A percentile compares a stretch with the other conserved stretches of the same genome.
These are phyloP conservation scores for Cochlearius cochlearius DNA, from an alignment of 2,113 vertebrate genomes.

Conservation along the genomic window DNA sequence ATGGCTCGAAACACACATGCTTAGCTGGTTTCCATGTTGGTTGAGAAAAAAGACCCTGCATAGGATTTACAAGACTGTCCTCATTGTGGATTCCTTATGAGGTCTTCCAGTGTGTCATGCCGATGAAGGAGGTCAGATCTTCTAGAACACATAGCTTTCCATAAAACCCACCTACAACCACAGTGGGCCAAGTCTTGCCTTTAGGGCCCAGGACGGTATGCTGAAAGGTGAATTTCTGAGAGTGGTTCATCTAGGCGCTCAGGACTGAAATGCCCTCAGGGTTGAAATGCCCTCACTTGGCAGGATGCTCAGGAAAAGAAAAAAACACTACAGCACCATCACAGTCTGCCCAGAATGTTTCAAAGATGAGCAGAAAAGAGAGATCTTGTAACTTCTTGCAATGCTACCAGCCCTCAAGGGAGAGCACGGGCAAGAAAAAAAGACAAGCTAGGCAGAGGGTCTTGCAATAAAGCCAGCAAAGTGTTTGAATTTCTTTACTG, in stretches of 20 bases:
- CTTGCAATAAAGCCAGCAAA: background rate
- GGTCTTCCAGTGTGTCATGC: background rate
- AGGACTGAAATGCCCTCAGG: background rate
- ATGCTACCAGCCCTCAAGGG: background rate
- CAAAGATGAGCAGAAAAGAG: background rate
- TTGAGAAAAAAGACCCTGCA: background rate
- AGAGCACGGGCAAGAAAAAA: background rate
- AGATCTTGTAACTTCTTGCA: background rate
- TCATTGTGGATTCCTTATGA: background rate
- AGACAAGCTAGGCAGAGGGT: background rate
- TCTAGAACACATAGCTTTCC: background rate
- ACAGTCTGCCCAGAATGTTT: background rate
- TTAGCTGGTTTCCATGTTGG: background rate
- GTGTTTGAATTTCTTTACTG: constrained; percentile 18
- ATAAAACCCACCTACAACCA: background rate
- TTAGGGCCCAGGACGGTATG: background rate
- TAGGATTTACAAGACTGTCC: background rate
- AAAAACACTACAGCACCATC: background rate
- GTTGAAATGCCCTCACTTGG: background rate
- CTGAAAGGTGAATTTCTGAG: background rate
- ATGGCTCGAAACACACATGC: background rate
- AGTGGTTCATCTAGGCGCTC: background rate
- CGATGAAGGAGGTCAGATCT: background rate
- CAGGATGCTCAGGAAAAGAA: background rate
- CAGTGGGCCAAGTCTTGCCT: background rate